Evolutionary conservation across 2,888 invertebrate genomes (phyloP).

Genomic region (Ennomos erosarius): DNA sequence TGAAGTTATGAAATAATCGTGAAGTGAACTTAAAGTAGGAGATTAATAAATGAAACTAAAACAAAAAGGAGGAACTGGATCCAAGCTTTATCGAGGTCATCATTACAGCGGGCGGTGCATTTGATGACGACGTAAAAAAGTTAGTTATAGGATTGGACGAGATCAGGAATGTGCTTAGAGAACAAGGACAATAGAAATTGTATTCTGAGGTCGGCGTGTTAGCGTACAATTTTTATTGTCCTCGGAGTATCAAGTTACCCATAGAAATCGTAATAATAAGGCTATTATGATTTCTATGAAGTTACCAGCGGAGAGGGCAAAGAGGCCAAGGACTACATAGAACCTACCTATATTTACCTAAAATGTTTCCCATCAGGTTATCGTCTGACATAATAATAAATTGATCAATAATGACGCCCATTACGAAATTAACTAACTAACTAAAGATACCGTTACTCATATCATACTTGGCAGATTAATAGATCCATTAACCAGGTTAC

Average conservation of each 20-base stretch:
- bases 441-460: constrained; percentile 12
- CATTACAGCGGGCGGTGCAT: constrained; percentile 70
- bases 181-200: too few species aligned
- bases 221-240: too few species aligned
- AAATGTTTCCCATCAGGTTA: not conserved
- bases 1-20: too few species aligned
- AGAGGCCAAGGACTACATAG: too few species aligned
- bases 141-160: constrained; percentile 53
- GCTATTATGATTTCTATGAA: too few species aligned
- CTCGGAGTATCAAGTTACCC: too few species aligned
- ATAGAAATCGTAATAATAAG: too few species aligned
- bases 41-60: too few species aligned
- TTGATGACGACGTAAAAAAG: constrained; percentile 64
- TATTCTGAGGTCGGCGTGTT: too few species aligned
- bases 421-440: constrained; percentile 12
- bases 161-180: constrained; percentile 43
- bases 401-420: not conserved
- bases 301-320: too few species aligned
- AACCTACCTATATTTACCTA: too few species aligned
- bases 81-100: constrained; percentile 47
- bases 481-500: constrained; percentile 17
- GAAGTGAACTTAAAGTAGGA: too few species aligned
- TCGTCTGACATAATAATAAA: not conserved
- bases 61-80: constrained; percentile 1
- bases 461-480: constrained; percentile 13